Percentiles rank a stretch among this genome's conserved stretches.
phyloP scores from a whole-genome alignment of 2,888 invertebrate species.

The Neuroscelio doddi region DNA sequence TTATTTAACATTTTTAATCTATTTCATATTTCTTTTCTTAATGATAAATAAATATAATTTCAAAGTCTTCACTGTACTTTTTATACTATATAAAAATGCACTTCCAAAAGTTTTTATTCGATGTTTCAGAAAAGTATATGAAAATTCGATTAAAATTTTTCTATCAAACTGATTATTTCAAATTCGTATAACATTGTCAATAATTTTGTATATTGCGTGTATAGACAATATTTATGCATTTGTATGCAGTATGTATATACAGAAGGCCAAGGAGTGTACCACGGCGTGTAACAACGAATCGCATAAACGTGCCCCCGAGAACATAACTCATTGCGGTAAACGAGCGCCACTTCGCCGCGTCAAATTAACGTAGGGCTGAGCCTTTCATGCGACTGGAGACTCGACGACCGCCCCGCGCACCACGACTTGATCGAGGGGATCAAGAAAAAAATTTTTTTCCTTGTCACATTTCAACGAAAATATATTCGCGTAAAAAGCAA shows the following conservation, averaged over 20 bases:
- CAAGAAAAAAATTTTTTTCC: conserved; percentile 22
- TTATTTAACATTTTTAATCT: too few relatives aligned
- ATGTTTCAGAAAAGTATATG: too few relatives aligned
- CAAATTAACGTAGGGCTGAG: conserved; percentile 60
- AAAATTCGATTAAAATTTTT: too few relatives aligned
- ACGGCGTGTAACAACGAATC: conserved; percentile 54
- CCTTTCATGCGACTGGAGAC: conserved; percentile 42
- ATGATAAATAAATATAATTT: too few relatives aligned
- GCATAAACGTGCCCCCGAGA: conserved; percentile 60
- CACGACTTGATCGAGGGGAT: conserved; percentile 35
- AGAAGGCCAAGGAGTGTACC: conserved; percentile 41
- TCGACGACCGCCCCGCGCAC: conserved; percentile 38
- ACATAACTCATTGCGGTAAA: conserved; percentile 65
- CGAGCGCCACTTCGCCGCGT: conserved; percentile 61
- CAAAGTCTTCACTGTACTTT: too few relatives aligned
- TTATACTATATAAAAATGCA: too few relatives aligned
- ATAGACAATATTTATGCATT: conserved; percentile 41
- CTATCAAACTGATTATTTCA: too few relatives aligned
- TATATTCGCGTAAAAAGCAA: conserved; percentile 25
- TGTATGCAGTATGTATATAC: conserved; percentile 30
- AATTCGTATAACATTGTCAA: neutral
- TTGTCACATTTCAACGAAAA: conserved; percentile 16
- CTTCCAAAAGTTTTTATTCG: too few relatives aligned
- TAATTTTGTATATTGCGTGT: conserved; percentile 38
- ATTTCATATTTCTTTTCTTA: too few relatives aligned